phyloP scores from a whole-genome alignment of 2,797 vertebrate species.

The Miichthys miiuy region DNA sequence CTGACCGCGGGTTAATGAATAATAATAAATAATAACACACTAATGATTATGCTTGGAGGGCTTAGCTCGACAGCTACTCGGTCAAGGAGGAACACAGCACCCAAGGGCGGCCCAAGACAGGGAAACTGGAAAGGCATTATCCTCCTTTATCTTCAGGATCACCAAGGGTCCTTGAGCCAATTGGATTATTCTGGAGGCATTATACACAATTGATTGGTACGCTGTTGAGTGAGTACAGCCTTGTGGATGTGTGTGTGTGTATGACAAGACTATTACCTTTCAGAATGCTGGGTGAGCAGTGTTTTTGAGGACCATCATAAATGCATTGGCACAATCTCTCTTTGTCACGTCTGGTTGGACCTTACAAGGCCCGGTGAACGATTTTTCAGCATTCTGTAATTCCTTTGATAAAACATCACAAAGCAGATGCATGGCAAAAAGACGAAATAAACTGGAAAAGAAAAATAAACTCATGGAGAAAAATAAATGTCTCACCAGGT shows the following conservation, averaged over 20 bases:
- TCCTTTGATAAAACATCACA: constrained; percentile 21
- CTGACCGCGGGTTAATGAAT: constrained; percentile 76
- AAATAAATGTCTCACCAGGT: constrained; percentile 11
- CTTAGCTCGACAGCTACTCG: constrained; percentile 60
- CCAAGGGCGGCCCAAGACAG: constrained; percentile 54
- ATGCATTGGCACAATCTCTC: constrained; percentile 35
- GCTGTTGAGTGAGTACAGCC: constrained; percentile 55
- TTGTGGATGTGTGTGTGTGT: constrained; percentile 58
- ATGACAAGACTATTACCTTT: constrained; percentile 64
- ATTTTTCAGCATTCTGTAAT: background rate
- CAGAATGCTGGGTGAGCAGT: constrained; percentile 32
- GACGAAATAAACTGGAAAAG: constrained; percentile 1
- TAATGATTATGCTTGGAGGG: constrained; percentile 71
- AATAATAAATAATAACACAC: constrained; percentile 76
- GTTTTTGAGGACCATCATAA: constrained; percentile 55
- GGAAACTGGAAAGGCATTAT: constrained; percentile 63
- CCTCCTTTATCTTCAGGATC: constrained; percentile 71
- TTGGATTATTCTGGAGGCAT: constrained; percentile 73
- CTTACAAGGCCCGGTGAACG: background rate
- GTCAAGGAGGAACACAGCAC: constrained; percentile 58
- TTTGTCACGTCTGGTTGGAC: constrained; percentile 33
- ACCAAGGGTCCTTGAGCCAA: constrained; percentile 77
- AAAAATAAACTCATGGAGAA: constrained; percentile 13
- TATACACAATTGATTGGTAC: constrained; percentile 73
- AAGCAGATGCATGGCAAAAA: background rate